A percentile compares a stretch with the other conserved stretches of the same genome.
phyloP scores from a whole-genome alignment of 2,888 invertebrate genomes.

The Cephus pulcher region DNA sequence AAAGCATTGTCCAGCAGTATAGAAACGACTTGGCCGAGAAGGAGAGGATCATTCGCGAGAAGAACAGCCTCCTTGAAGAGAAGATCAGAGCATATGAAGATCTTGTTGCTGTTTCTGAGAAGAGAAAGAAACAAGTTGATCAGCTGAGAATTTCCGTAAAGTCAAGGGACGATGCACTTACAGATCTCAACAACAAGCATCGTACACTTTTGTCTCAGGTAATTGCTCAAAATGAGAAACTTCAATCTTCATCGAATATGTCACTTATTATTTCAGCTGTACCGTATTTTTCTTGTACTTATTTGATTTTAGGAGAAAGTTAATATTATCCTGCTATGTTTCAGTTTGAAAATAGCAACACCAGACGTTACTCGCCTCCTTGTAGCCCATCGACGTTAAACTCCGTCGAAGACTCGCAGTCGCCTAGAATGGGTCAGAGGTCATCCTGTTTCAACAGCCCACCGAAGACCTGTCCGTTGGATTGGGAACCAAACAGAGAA shows the following conservation, averaged over 20 bases:
- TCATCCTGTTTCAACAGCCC: slow-evolving; percentile 36
- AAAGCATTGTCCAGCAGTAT: slow-evolving; percentile 51
- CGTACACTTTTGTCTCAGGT: slow-evolving; percentile 59
- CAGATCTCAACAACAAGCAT: slow-evolving; percentile 66
- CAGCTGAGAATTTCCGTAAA: slow-evolving; percentile 64
- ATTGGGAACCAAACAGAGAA: slow-evolving; percentile 49
- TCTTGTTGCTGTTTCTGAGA: slow-evolving; percentile 57
- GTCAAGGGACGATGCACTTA: slow-evolving; percentile 65
- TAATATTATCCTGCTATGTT: background rate
- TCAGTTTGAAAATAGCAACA: slow-evolving; percentile 56
- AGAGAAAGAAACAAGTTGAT: slow-evolving; percentile 67
- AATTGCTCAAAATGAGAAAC: background rate
- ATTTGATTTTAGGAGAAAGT: background rate
- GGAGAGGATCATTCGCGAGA: slow-evolving; percentile 55
- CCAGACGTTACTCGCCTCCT: slow-evolving; percentile 51
- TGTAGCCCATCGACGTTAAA: slow-evolving; percentile 48
- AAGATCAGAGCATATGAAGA: slow-evolving; percentile 55
- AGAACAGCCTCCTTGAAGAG: slow-evolving; percentile 51
- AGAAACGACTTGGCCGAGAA: slow-evolving; percentile 55
- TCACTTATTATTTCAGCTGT: background rate
- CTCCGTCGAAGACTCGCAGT: slow-evolving; percentile 39
- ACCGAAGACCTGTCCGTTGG: slow-evolving; percentile 41
- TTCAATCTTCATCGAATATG: background rate
- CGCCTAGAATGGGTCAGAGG: slow-evolving; percentile 42
- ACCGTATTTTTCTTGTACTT: background rate